Conservation (phyloP, 1,140 invertebrate species). For the Elymnias hypermnestra region DNA sequence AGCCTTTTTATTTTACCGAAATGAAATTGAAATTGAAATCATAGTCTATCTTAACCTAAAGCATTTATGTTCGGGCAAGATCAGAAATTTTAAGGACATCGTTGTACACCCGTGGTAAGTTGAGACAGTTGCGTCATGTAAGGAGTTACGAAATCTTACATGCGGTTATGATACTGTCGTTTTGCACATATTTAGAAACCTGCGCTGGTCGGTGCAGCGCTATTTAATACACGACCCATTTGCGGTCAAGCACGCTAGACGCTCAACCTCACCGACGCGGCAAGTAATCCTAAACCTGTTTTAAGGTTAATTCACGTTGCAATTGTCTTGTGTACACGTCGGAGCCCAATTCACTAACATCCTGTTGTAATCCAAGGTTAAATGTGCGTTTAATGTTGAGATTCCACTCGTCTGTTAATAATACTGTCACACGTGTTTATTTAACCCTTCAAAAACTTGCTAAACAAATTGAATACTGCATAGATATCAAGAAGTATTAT, state of each 20-base stretch:
- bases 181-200: constrained; percentile 70
- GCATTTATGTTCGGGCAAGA: too few relatives aligned
- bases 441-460: too few relatives aligned
- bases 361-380: not conserved
- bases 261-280: constrained; percentile 26
- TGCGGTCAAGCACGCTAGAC: constrained; percentile 54
- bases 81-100: too few relatives aligned
- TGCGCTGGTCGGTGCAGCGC: constrained; percentile 53
- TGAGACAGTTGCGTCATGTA: constrained; percentile 18
- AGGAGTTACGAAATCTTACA: constrained; percentile 51
- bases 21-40: too few relatives aligned
- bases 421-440: too few relatives aligned
- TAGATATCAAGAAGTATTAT: too few relatives aligned
- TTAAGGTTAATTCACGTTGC: constrained; percentile 28
- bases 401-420: not conserved
- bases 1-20: too few relatives aligned
- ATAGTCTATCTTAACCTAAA: too few relatives aligned
- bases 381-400: not conserved
- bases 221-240: constrained; percentile 71
- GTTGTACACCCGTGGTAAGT: too few relatives aligned
- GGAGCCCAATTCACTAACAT: not conserved
- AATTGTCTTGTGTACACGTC: constrained; percentile 12
- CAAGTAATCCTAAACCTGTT: constrained; percentile 37
- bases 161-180: constrained; percentile 50
- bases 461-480: too few relatives aligned